These are phyloP conservation scores for Polypterus bichir DNA, from an alignment of 2,113 vertebrate species.

Conservation along the genomic window DNA sequence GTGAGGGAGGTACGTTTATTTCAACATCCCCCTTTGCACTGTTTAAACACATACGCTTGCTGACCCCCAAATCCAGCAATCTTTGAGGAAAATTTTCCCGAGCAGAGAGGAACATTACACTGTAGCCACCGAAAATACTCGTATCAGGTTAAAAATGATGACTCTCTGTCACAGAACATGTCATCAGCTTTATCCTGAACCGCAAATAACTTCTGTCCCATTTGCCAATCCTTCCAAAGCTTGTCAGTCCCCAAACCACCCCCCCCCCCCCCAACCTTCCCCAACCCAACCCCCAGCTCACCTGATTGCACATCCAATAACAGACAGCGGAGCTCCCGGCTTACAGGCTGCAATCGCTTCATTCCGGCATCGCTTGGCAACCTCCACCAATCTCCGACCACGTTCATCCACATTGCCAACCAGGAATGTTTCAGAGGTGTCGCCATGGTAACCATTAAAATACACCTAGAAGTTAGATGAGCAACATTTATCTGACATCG, in stretches of 20 bases:
- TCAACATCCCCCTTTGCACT: constrained; percentile 33
- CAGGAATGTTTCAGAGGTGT: constrained; percentile 93
- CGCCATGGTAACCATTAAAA: constrained; percentile 89
- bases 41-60: constrained; percentile 51
- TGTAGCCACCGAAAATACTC: constrained; percentile 67
- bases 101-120: constrained; percentile 56
- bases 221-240: constrained; percentile 63
- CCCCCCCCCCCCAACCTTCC: no score
- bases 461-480: constrained; percentile 61
- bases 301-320: constrained; percentile 96
- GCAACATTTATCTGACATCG: no score
- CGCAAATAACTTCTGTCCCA: constrained; percentile 71
- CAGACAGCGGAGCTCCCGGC: constrained; percentile 70
- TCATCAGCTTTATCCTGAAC: constrained; percentile 73
- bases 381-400: constrained; percentile 67
- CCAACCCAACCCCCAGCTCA: constrained; percentile 38
- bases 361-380: constrained; percentile 77
- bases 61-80: constrained; percentile 56
- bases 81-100: constrained; percentile 51
- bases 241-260: constrained; percentile 42
- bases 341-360: constrained; percentile 81
- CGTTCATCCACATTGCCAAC: constrained; percentile 75
- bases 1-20: constrained; percentile 2
- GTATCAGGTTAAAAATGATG: constrained; percentile 76
- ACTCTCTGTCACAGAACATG: constrained; percentile 77